Evolutionary conservation across 2,888 invertebrate species (phyloP).

Genomic region (Aphodius sticticus): DNA sequence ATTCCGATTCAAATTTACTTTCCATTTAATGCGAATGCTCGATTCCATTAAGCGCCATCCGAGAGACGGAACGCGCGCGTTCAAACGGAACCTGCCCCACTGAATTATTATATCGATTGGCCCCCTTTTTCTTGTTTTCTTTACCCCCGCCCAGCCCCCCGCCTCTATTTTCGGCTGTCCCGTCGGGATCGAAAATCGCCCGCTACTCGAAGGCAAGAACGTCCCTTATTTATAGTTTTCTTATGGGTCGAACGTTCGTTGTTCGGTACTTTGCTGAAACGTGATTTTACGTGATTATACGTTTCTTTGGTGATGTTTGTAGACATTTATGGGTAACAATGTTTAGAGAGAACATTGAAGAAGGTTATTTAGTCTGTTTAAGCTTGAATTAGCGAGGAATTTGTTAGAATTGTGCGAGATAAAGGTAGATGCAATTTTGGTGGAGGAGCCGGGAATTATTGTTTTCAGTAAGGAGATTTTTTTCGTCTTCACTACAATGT

Average conservation of each 20-base stretch:
- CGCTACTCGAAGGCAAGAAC: background rate
- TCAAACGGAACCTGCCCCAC: background rate
- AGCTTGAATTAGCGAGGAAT: no score
- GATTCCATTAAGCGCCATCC: slow-evolving; percentile 18
- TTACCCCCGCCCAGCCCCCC: background rate
- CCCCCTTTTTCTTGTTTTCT: slow-evolving; percentile 19
- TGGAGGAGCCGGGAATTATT: no score
- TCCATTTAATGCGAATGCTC: slow-evolving; percentile 17
- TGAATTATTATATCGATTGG: slow-evolving; percentile 22
- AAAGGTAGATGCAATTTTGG: no score
- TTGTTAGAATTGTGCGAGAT: no score
- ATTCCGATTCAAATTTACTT: slow-evolving; percentile 26
- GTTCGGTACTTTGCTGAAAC: background rate
- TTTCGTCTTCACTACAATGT: no score
- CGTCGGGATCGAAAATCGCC: slow-evolving; percentile 15
- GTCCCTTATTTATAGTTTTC: background rate
- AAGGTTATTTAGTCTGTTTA: no score
- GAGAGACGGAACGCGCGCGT: background rate
- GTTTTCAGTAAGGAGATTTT: no score
- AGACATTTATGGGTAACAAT: background rate
- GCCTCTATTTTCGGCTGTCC: background rate
- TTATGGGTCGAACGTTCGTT: no score
- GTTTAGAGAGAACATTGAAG: no score
- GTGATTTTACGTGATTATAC: background rate
- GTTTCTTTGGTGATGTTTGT: background rate